A percentile compares a stretch with the other conserved stretches of the same genome.
phyloP scores from a whole-genome alignment of 2,888 invertebrate species.

The Campoplex nolae region DNA sequence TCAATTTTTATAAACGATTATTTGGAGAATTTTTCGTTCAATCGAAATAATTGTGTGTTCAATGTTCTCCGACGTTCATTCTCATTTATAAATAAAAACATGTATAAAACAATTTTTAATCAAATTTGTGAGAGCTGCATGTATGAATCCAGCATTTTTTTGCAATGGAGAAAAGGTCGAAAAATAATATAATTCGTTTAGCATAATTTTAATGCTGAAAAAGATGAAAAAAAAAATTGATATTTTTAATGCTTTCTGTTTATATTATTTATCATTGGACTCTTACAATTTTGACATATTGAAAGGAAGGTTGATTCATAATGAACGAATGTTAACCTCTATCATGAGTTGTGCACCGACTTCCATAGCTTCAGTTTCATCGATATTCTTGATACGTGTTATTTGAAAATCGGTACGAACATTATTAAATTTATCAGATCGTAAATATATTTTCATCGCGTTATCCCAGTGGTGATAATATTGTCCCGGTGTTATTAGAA shows the following conservation, averaged over 20 bases:
- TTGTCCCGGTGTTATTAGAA: constrained; percentile 73
- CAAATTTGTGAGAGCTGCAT: too few relatives aligned
- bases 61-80: neutral
- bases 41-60: neutral
- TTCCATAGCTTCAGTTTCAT: constrained; percentile 70
- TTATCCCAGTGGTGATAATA: constrained; percentile 67
- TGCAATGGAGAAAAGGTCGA: too few relatives aligned
- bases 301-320: neutral
- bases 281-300: neutral
- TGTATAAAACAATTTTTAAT: too few relatives aligned
- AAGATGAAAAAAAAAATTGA: neutral
- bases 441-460: constrained; percentile 58
- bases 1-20: neutral
- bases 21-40: too few relatives aligned
- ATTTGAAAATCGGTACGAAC: constrained; percentile 24
- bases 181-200: too few relatives aligned
- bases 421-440: constrained; percentile 37
- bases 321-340: constrained; percentile 68
- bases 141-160: too few relatives aligned
- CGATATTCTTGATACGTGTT: constrained; percentile 55
- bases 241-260: neutral
- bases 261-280: too few relatives aligned
- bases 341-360: constrained; percentile 73
- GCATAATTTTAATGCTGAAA: too few relatives aligned
- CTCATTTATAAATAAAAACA: too few relatives aligned